phyloP scores from a whole-genome alignment of 2,797 vertebrate genomes.

The Gymnoscopelus braueri region DNA sequence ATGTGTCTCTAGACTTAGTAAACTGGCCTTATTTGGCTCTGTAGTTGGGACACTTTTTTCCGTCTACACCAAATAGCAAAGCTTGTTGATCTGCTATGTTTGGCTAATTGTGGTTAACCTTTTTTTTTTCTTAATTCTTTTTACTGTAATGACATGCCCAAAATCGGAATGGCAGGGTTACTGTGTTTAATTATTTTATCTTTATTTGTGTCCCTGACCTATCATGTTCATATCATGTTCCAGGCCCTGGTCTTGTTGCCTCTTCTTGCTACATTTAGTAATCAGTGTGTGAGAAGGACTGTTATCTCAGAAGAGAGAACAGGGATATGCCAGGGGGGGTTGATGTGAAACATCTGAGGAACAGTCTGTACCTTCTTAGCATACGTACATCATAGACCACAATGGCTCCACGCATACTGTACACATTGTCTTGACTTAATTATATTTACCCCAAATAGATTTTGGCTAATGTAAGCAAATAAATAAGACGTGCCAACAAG shows the following conservation, averaged over 20 bases:
- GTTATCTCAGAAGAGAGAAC: conserved; percentile 26
- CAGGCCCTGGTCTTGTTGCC: too few species aligned
- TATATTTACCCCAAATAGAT: conserved; percentile 38
- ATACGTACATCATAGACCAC: conserved; percentile 21
- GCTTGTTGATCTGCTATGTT: too few species aligned
- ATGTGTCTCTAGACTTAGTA: too few species aligned
- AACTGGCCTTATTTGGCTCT: too few species aligned
- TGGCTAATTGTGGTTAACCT: not conserved
- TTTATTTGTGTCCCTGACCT: not conserved
- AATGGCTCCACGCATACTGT: conserved; percentile 6
- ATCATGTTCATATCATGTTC: too few species aligned
- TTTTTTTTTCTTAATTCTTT: not conserved
- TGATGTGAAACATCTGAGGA: conserved; percentile 49
- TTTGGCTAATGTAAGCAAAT: conserved; percentile 17
- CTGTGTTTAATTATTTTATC: not conserved
- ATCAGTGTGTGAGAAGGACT: conserved; percentile 18
- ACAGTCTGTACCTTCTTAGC: conserved; percentile 44
- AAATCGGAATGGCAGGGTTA: not conserved
- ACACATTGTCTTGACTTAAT: conserved; percentile 35
- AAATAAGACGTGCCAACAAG: conserved; percentile 28
- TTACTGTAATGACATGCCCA: too few species aligned
- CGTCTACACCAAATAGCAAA: too few species aligned
- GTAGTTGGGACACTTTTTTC: too few species aligned
- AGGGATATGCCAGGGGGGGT: conserved; percentile 20
- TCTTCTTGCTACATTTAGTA: conserved; percentile 18